These are phyloP conservation scores for Hydractinia symbiolongicarpus DNA, from an alignment of 30 jellyfish, hydroid and myxozoan genomes.

Conservation along the genomic window DNA sequence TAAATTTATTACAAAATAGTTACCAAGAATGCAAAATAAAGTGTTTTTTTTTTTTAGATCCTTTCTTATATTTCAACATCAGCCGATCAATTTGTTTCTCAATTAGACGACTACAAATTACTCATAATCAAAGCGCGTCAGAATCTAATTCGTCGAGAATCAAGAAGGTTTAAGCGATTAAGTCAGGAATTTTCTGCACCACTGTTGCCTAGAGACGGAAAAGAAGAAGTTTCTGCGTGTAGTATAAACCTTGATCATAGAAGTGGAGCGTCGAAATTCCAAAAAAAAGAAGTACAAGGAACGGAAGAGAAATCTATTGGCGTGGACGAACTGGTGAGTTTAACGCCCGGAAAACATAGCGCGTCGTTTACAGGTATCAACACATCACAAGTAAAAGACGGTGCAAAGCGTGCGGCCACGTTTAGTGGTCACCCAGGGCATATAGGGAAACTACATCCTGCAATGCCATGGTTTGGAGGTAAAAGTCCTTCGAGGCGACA, in stretches of 20 bases:
- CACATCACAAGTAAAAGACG: slow-evolving; percentile 18
- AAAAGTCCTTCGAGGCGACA: neutral
- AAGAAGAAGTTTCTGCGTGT: neutral
- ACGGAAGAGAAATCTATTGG: neutral
- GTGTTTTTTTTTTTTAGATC: slow-evolving; percentile 30
- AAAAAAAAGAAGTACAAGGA: neutral
- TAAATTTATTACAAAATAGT: neutral
- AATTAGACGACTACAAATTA: slow-evolving; percentile 60
- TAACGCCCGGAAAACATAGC: neutral
- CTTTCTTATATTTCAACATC: slow-evolving; percentile 46
- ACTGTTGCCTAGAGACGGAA: neutral
- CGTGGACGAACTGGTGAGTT: slow-evolving; percentile 17
- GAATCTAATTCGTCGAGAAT: slow-evolving; percentile 43
- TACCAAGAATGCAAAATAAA: neutral
- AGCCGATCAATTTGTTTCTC: slow-evolving; percentile 63
- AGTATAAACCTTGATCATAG: slow-evolving; percentile 7
- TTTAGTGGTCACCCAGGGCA: slow-evolving; percentile 28
- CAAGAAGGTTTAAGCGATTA: slow-evolving; percentile 6
- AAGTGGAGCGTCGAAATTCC: slow-evolving; percentile 8
- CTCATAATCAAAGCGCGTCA: slow-evolving; percentile 61
- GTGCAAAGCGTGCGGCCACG: slow-evolving; percentile 10
- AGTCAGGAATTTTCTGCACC: slow-evolving; percentile 17
- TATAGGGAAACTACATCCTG: slow-evolving; percentile 85
- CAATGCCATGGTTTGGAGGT: slow-evolving; percentile 39
- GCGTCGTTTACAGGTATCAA: neutral